Evolutionary conservation across 1,140 invertebrate species (phyloP).

Genomic region (Penaeus vannamei): DNA sequence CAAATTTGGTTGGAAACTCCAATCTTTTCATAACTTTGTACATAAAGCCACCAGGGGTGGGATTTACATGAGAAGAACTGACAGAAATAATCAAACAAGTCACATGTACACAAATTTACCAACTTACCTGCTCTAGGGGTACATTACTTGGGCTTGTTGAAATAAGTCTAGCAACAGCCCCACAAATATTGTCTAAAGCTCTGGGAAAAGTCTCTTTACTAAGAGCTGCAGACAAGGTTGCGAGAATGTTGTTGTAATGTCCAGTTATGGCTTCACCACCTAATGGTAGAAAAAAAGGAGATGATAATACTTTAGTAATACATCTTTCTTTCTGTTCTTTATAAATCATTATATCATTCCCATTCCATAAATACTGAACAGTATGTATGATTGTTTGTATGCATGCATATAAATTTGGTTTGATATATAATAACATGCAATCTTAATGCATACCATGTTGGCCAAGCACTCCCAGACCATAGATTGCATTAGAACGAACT

Average conservation of each 20-base stretch:
- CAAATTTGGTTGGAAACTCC: too few relatives aligned
- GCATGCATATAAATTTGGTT: too few relatives aligned
- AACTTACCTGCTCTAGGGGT: constrained; percentile 78
- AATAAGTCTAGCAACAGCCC: constrained; percentile 83
- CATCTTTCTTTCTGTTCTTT: too few relatives aligned
- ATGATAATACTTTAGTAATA: too few relatives aligned
- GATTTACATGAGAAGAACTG: too few relatives aligned
- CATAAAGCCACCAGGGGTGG: too few relatives aligned
- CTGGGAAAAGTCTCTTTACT: constrained; percentile 77
- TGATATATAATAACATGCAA: background rate
- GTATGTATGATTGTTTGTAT: background rate
- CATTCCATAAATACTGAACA: too few relatives aligned
- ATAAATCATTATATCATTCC: too few relatives aligned
- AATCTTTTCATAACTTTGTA: too few relatives aligned
- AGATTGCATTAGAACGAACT: constrained; percentile 84
- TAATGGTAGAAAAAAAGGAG: background rate
- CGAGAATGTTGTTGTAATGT: constrained; percentile 78
- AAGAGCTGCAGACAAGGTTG: constrained; percentile 78
- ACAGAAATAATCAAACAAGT: too few relatives aligned
- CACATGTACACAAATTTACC: background rate
- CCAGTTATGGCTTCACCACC: constrained; percentile 71
- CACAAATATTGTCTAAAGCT: constrained; percentile 84
- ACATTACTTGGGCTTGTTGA: constrained; percentile 77
- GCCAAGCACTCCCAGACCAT: constrained; percentile 82
- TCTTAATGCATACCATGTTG: constrained; percentile 56